Evolutionary conservation across 2,797 vertebrate species (phyloP).

Genomic region (Paramormyrops hopkinsi): DNA sequence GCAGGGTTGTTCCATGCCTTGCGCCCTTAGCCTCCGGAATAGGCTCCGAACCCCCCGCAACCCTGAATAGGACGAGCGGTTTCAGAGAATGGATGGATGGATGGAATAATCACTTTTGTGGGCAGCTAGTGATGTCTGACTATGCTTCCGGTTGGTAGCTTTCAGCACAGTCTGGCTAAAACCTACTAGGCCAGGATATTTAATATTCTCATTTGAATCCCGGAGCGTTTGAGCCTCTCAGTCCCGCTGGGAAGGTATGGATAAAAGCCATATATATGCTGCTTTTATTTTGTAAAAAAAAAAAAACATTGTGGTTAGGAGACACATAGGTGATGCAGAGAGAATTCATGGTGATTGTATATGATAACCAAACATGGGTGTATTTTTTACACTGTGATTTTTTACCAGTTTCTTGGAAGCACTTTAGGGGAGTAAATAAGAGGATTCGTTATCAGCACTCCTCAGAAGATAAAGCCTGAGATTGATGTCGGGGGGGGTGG

Average conservation of each 20-base stretch:
- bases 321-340: background rate
- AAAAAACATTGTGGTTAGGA: background rate
- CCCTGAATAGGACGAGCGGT: background rate
- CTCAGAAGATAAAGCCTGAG: background rate
- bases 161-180: background rate
- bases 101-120: background rate
- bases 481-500: background rate
- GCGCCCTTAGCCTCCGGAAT: background rate
- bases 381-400: background rate
- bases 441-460: background rate
- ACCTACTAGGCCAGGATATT: background rate
- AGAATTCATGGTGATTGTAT: background rate
- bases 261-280: background rate
- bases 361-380: background rate
- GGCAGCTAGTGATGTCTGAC: background rate
- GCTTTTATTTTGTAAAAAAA: background rate
- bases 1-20: background rate
- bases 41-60: background rate
- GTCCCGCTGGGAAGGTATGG: background rate
- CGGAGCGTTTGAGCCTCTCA: background rate
- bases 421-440: background rate
- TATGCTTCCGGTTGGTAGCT: background rate
- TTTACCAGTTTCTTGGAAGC: background rate
- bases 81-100: background rate
- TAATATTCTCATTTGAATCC: background rate